phyloP scores from a whole-genome alignment of 2,113 vertebrate species.

The Columba janthina region DNA sequence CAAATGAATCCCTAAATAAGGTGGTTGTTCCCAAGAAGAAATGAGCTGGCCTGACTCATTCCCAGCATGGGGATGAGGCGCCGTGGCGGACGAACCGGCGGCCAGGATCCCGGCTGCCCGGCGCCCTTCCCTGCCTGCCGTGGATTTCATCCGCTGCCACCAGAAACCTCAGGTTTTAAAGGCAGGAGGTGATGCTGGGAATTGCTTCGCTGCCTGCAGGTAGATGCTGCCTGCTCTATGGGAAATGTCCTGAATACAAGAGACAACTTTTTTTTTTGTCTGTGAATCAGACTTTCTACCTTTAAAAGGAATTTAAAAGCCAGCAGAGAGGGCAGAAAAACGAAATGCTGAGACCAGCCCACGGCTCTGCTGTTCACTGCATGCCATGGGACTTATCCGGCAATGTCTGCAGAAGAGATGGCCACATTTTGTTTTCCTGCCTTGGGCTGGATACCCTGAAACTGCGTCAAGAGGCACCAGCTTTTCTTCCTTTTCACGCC shows the following conservation, averaged over 20 bases:
- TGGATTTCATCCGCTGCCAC: not conserved
- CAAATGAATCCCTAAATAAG: not conserved
- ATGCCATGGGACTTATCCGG: rapidly evolving
- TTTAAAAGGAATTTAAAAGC: not conserved
- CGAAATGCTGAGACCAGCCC: not conserved
- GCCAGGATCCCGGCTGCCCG: not conserved
- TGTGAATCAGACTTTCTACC: not conserved
- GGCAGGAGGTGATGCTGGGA: not conserved
- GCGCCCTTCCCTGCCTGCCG: not conserved
- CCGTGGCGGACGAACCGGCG: rapidly evolving
- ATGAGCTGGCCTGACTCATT: conserved; percentile 42
- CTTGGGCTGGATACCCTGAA: not conserved
- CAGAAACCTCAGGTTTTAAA: not conserved
- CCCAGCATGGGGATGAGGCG: not conserved
- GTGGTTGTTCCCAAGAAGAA: conserved; percentile 17
- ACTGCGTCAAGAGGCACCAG: rapidly evolving
- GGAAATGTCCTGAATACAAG: not conserved
- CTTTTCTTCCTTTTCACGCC: not conserved
- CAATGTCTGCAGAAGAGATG: rapidly evolving
- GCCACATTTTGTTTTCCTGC: not conserved
- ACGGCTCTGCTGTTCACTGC: not conserved
- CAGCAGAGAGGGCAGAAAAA: not conserved
- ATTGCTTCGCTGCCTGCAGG: rapidly evolving
- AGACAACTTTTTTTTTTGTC: not conserved
- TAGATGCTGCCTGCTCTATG: not conserved